Conservation (phyloP, 2,797 vertebrate genomes). For the Trematomus bernacchii region DNA sequence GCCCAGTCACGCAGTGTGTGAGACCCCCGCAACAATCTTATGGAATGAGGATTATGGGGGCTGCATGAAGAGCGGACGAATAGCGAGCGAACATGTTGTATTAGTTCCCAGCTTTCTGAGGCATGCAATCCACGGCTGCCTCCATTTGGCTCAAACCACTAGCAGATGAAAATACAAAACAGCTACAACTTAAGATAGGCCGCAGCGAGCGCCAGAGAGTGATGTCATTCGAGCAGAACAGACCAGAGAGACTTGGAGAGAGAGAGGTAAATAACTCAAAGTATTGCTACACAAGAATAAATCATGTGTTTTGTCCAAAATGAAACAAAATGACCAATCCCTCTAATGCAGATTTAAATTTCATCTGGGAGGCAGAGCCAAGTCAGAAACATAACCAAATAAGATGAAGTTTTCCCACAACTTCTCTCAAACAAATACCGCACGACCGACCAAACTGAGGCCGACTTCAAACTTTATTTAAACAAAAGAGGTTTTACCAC, state of each 20-base stretch:
- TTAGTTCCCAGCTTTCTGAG: conserved; percentile 81
- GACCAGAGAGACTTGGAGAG: conserved; percentile 31
- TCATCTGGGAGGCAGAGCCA: conserved; percentile 43
- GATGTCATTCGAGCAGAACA: conserved; percentile 74
- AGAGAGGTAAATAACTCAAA: conserved; percentile 64
- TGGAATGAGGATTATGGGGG: conserved; percentile 62
- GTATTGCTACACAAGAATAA: conserved; percentile 66
- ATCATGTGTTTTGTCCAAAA: conserved; percentile 49
- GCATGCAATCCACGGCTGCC: conserved; percentile 79
- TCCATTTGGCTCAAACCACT: conserved; percentile 81
- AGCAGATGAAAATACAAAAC: conserved; percentile 84
- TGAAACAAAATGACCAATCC: conserved; percentile 45
- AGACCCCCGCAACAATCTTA: conserved; percentile 53
- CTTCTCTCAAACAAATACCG: conserved; percentile 28
- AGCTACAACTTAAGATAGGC: conserved; percentile 79
- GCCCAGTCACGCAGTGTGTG: conserved; percentile 34
- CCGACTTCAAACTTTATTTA: conserved; percentile 19
- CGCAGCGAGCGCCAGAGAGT: conserved; percentile 68
- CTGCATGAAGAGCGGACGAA: conserved; percentile 64
- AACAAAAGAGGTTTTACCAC: conserved; percentile 13
- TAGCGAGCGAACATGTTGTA: conserved; percentile 74
- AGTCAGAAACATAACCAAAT: conserved; percentile 52
- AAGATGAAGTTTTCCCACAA: conserved; percentile 50
- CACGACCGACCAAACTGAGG: conserved; percentile 20
- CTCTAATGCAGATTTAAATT: conserved; percentile 55